These are phyloP conservation scores for Coptotermes formosanus DNA, from an alignment of 1,140 invertebrate genomes.

Conservation along the genomic window DNA sequence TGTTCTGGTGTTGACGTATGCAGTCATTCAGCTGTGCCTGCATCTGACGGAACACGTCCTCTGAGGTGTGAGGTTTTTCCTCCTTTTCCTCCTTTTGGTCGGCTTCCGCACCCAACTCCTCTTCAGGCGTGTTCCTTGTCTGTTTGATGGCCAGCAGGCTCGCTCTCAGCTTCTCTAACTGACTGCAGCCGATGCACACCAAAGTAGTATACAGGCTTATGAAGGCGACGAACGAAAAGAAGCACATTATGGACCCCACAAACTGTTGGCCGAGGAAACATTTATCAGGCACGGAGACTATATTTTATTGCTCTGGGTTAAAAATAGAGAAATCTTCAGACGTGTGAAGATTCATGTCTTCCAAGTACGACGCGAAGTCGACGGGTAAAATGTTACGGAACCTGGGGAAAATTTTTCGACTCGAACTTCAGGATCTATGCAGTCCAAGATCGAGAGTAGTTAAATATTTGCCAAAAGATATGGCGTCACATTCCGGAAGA, in stretches of 20 bases:
- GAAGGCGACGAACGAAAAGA: background rate
- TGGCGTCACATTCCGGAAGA: too few species aligned
- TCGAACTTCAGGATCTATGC: too few species aligned
- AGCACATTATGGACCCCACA: background rate
- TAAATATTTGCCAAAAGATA: too few species aligned
- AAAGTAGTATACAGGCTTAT: background rate
- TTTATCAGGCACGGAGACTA: background rate
- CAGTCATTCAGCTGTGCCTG: background rate
- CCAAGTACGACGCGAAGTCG: too few species aligned
- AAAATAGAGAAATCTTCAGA: too few species aligned
- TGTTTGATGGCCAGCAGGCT: background rate
- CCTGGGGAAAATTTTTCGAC: too few species aligned
- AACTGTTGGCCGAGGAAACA: background rate
- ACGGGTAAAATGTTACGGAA: too few species aligned
- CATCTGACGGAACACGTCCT: background rate
- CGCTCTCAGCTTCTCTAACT: slow-evolving; percentile 1
- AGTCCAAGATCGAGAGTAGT: too few species aligned
- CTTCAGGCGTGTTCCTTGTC: background rate
- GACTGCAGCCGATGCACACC: background rate
- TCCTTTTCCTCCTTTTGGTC: background rate
- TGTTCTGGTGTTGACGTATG: background rate
- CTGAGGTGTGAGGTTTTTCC: background rate
- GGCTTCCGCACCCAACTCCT: background rate
- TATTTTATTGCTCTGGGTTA: too few species aligned
- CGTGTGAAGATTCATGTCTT: too few species aligned